phyloP scores from a whole-genome alignment of 2,113 vertebrate species.

The Passer montanus region DNA sequence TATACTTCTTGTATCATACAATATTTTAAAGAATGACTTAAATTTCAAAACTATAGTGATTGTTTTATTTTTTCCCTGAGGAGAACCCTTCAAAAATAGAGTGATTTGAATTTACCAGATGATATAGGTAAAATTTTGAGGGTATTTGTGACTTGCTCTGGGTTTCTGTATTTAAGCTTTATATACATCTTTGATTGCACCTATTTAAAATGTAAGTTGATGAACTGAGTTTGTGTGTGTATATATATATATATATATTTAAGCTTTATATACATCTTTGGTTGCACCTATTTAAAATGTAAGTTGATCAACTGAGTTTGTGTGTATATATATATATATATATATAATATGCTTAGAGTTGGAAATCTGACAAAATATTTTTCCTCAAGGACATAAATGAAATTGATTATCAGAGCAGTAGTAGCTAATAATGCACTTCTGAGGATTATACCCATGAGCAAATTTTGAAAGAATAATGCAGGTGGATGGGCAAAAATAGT shows the following conservation, averaged over 20 bases:
- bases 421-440: neutral
- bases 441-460: neutral
- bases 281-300: neutral
- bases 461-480: neutral
- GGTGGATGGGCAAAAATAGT: neutral
- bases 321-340: too few relatives aligned
- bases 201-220: neutral
- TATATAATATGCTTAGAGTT: neutral
- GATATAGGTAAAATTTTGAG: neutral
- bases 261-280: too few relatives aligned
- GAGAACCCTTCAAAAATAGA: neutral
- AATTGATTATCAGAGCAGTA: neutral
- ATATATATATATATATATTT: neutral
- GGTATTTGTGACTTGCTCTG: neutral
- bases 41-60: neutral
- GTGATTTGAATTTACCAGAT: neutral
- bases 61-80: neutral
- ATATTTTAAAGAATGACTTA: neutral
- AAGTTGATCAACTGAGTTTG: neutral
- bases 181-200: neutral
- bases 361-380: neutral
- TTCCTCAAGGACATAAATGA: neutral
- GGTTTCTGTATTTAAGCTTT: slow-evolving; percentile 33
- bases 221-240: neutral
- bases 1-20: neutral